These are phyloP conservation scores for Caenorhabditis angaria DNA, from an alignment of 2,888 invertebrate species.

Conservation along the genomic window DNA sequence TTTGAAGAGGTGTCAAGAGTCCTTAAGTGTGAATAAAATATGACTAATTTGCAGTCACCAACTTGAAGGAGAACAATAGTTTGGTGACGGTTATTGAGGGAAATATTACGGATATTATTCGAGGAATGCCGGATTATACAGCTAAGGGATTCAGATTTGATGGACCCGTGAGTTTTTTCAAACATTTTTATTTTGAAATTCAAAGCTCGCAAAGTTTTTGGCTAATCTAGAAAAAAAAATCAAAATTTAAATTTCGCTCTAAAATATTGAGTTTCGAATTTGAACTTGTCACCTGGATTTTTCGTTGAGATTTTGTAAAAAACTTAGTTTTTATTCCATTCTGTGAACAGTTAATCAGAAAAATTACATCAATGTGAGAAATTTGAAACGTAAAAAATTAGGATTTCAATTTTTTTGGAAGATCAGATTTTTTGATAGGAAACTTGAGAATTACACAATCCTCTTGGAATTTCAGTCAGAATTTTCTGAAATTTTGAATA, in stretches of 20 bases:
- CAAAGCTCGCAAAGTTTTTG: not conserved
- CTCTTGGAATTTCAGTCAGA: no score
- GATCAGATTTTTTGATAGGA: no score
- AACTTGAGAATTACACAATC: no score
- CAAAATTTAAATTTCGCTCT: not conserved
- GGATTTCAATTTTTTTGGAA: not conserved
- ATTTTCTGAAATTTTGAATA: no score
- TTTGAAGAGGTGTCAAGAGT: conserved; percentile 35
- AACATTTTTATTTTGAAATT: not conserved
- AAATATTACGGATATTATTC: conserved; percentile 71
- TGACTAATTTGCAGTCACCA: conserved; percentile 66
- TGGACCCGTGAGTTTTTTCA: conserved; percentile 35
- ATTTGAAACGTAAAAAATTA: not conserved
- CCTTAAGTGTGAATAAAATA: conserved; percentile 24
- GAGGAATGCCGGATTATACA: conserved; percentile 49
- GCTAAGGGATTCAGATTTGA: conserved; percentile 59
- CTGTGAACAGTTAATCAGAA: no score
- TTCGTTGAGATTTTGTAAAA: not conserved
- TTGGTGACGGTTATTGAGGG: conserved; percentile 73
- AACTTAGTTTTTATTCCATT: not conserved
- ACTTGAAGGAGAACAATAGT: conserved; percentile 73
- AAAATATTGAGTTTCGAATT: not conserved
- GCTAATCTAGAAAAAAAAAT: not conserved
- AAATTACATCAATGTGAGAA: not conserved
- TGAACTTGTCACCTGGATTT: not conserved